A percentile compares a stretch with the other conserved stretches of the same genome.
phyloP scores from a whole-genome alignment of 2,888 invertebrate genomes.

The Crematogaster levior region DNA sequence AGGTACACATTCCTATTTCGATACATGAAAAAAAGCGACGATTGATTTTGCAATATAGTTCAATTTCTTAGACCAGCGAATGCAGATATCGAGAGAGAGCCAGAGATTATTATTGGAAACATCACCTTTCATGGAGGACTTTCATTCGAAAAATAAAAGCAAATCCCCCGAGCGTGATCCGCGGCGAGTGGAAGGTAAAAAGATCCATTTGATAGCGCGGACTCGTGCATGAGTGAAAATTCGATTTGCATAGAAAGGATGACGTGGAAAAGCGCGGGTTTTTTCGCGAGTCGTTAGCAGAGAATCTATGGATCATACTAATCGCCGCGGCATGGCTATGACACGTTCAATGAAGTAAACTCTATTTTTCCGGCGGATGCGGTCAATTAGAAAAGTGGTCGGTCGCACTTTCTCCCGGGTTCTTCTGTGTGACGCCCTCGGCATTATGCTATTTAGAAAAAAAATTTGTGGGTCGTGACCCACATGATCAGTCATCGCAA shows the following conservation, averaged over 20 bases:
- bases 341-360: conserved; percentile 50
- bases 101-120: conserved; percentile 61
- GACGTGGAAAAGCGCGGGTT: conserved; percentile 47
- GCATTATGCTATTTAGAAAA: conserved; percentile 25
- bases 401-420: conserved; percentile 80
- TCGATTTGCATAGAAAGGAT: conserved; percentile 63
- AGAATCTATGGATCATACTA: conserved; percentile 31
- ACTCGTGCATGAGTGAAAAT: conserved; percentile 61
- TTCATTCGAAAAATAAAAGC: conserved; percentile 66
- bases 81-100: conserved; percentile 24
- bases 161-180: conserved; percentile 64
- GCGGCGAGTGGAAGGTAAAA: conserved; percentile 35
- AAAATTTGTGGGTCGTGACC: conserved; percentile 46
- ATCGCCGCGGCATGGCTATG: conserved; percentile 46
- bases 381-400: conserved; percentile 83
- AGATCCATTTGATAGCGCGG: conserved; percentile 55
- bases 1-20: not conserved
- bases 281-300: conserved; percentile 61
- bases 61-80: conserved; percentile 38
- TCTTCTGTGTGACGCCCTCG: conserved; percentile 32
- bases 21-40: not conserved
- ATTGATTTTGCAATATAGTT: not conserved
- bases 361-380: conserved; percentile 80
- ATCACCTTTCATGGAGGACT: conserved; percentile 60
- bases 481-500: conserved; percentile 41